Conservation (phyloP, 1,140 invertebrate species). For the Amyelois transitella region DNA sequence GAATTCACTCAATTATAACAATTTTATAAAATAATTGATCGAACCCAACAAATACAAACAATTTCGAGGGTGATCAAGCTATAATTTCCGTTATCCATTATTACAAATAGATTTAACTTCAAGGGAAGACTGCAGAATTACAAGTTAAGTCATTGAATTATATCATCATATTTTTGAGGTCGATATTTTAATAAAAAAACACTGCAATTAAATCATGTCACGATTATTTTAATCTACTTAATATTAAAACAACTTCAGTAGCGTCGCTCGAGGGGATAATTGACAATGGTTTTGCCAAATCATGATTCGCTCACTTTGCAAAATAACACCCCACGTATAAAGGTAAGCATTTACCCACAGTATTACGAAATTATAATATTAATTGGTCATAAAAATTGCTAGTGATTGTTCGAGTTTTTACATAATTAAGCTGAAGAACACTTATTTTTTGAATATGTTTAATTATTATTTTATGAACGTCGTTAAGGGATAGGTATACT, state of each 20-base stretch:
- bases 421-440: background rate
- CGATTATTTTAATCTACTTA: background rate
- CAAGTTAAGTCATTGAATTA: too few relatives aligned
- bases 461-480: background rate
- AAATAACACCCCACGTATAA: too few relatives aligned
- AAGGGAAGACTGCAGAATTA: too few relatives aligned
- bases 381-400: background rate
- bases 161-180: background rate
- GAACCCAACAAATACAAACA: too few relatives aligned
- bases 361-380: background rate
- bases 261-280: conserved; percentile 9
- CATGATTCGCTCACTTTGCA: background rate
- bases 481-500: background rate
- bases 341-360: background rate
- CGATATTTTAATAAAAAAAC: background rate
- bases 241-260: background rate
- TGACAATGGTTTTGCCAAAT: conserved; percentile 6
- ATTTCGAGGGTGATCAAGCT: too few relatives aligned
- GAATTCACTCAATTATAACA: too few relatives aligned
- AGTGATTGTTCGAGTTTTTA: too few relatives aligned
- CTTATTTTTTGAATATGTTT: background rate
- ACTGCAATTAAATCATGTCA: background rate
- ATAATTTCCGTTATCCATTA: too few relatives aligned
- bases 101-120: too few relatives aligned
- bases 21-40: too few relatives aligned